A percentile compares a stretch with the other conserved stretches of the same genome.
phyloP scores from a whole-genome alignment of 2,113 vertebrate species.

The Pica pica region DNA sequence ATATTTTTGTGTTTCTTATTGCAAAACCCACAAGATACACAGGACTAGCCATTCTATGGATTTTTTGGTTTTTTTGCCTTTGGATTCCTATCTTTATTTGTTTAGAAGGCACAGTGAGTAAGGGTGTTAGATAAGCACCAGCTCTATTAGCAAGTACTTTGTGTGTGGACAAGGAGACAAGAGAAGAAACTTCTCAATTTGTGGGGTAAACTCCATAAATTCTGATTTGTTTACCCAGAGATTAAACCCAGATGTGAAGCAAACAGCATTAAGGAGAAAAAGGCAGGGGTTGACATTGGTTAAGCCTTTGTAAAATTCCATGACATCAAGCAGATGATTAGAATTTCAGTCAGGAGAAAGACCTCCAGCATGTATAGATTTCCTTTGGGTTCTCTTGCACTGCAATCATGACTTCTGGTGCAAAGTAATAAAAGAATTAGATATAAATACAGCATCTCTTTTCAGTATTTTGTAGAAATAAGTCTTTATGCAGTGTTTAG shows the following conservation, averaged over 20 bases:
- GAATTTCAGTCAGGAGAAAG: not conserved
- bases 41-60: not conserved
- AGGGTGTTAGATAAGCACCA: not conserved
- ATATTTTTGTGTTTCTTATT: not conserved
- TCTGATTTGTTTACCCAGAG: slow-evolving; percentile 16
- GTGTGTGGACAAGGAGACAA: not conserved
- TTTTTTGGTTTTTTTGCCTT: not conserved
- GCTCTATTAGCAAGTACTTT: not conserved
- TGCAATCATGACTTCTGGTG: not conserved
- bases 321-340: not conserved
- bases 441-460: not conserved
- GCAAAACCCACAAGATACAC: not conserved
- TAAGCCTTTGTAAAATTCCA: slow-evolving; percentile 30
- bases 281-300: not conserved
- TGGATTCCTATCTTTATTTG: not conserved
- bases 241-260: slow-evolving; percentile 15
- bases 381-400: not conserved
- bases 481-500: not conserved
- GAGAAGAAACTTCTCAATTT: not conserved
- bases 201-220: not conserved
- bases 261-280: not conserved
- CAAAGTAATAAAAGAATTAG: not conserved
- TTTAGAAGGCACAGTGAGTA: not conserved
- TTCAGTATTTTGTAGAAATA: not conserved
- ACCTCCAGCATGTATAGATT: not conserved